Percentiles rank a stretch among this genome's conserved stretches.
These are phyloP conservation scores for Tenthredo notha DNA, from an alignment of 2,888 invertebrate species.

Conservation along the genomic window DNA sequence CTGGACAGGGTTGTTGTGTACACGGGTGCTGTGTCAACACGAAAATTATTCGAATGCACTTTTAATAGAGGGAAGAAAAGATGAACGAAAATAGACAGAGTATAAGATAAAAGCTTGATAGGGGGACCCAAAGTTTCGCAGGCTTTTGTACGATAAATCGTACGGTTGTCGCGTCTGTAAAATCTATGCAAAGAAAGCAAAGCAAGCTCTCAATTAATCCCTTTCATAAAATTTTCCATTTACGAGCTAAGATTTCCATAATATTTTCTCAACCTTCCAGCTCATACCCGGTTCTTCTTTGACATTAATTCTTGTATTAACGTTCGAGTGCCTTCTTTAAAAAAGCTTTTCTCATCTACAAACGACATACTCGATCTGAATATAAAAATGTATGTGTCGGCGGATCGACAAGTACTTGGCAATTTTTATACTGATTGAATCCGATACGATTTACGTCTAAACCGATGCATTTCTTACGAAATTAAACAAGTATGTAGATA, in stretches of 20 bases:
- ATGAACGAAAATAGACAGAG: constrained; percentile 26
- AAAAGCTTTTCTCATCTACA: neutral
- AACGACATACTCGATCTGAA: neutral
- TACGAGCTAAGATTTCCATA: constrained; percentile 41
- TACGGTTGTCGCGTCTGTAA: constrained; percentile 44
- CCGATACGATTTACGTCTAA: neutral
- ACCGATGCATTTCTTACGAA: neutral
- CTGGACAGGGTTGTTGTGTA: constrained; percentile 51
- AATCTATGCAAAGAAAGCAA: constrained; percentile 41
- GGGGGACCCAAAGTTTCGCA: constrained; percentile 28
- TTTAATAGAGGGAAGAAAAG: constrained; percentile 44
- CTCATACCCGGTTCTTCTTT: constrained; percentile 31
- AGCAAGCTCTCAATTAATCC: constrained; percentile 49
- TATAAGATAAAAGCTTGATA: constrained; percentile 4
- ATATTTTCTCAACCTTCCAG: constrained; percentile 17
- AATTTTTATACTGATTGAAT: neutral
- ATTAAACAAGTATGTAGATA: neutral
- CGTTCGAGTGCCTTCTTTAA: neutral
- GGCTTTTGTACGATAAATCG: constrained; percentile 34
- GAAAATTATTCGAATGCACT: constrained; percentile 42
- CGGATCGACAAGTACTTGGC: neutral
- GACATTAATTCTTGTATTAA: constrained; percentile 19
- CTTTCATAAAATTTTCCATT: constrained; percentile 48
- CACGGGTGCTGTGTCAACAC: constrained; percentile 43
- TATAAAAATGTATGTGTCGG: neutral